Percentiles rank a stretch among this genome's conserved stretches.
These are phyloP conservation scores for Microtus pennsylvanicus DNA, from an alignment of 2,113 vertebrate species.

Conservation along the genomic window DNA sequence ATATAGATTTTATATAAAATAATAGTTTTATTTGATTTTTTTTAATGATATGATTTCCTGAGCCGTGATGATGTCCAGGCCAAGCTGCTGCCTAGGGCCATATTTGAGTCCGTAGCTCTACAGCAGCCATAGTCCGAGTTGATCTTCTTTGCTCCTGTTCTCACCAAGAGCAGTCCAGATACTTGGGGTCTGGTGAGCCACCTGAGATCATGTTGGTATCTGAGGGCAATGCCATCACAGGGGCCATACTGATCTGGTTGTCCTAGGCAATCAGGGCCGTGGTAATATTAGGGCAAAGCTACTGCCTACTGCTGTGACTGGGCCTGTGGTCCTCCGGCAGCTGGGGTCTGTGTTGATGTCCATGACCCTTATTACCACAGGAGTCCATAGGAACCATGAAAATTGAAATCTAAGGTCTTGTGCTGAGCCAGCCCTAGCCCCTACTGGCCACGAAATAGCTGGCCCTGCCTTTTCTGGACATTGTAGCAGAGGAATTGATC, in stretches of 20 bases:
- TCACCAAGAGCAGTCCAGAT: neutral
- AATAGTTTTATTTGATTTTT: slow-evolving; percentile 38
- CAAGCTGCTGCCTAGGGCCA: neutral
- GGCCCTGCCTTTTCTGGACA: neutral
- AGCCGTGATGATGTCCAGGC: neutral
- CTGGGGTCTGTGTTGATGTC: neutral
- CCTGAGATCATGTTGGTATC: neutral
- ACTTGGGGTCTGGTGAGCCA: neutral
- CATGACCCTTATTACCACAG: neutral
- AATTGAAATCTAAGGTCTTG: neutral
- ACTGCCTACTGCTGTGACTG: too few relatives aligned
- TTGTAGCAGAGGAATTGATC: neutral
- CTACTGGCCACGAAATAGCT: neutral
- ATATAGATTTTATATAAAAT: neutral
- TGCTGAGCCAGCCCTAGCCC: neutral
- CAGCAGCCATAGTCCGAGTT: neutral
- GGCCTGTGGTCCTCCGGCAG: neutral
- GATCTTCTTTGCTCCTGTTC: neutral
- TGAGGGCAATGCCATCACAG: neutral
- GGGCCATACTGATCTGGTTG: neutral
- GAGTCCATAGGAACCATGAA: neutral
- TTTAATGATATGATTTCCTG: neutral
- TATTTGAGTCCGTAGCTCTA: neutral
- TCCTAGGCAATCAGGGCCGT: neutral
- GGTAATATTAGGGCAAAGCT: too few relatives aligned